Percentiles rank a stretch among this genome's conserved stretches.
These are phyloP conservation scores for Drosophila arawakana DNA, from an alignment of 1,140 invertebrate species.

Conservation along the genomic window DNA sequence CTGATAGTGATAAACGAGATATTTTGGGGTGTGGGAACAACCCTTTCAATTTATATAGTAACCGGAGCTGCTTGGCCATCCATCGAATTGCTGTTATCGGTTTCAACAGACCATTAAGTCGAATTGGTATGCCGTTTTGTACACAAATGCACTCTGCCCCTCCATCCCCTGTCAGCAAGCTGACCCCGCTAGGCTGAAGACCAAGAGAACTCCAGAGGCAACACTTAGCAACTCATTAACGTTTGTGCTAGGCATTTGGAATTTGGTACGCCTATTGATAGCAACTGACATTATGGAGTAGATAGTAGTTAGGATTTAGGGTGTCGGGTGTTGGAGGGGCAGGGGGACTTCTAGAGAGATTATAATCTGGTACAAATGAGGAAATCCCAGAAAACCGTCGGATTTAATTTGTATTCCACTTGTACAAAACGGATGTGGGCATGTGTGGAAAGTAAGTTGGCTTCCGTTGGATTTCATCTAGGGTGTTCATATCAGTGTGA, in stretches of 20 bases:
- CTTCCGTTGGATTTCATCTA: conserved; percentile 32
- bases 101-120: conserved; percentile 16
- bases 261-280: conserved; percentile 53
- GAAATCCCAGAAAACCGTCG: conserved; percentile 76
- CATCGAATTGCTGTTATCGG: neutral
- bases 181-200: neutral
- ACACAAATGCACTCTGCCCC: neutral
- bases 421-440: conserved; percentile 62
- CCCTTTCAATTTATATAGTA: conserved; percentile 3
- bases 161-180: conserved; percentile 1
- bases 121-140: conserved; percentile 11
- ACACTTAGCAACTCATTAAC: conserved; percentile 72
- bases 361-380: conserved; percentile 78
- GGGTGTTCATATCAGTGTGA: conserved; percentile 21
- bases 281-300: conserved; percentile 40
- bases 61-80: neutral
- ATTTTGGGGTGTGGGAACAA: neutral
- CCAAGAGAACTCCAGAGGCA: neutral
- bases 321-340: neutral
- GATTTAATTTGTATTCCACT: conserved; percentile 81
- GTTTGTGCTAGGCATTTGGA: conserved; percentile 37
- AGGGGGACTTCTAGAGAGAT: conserved; percentile 40
- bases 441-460: conserved; percentile 69
- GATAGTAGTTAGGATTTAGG: neutral
- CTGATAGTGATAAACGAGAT: no score